phyloP scores from a whole-genome alignment of 2,797 vertebrate species.

The Tokudaia tokunoshimensis region DNA sequence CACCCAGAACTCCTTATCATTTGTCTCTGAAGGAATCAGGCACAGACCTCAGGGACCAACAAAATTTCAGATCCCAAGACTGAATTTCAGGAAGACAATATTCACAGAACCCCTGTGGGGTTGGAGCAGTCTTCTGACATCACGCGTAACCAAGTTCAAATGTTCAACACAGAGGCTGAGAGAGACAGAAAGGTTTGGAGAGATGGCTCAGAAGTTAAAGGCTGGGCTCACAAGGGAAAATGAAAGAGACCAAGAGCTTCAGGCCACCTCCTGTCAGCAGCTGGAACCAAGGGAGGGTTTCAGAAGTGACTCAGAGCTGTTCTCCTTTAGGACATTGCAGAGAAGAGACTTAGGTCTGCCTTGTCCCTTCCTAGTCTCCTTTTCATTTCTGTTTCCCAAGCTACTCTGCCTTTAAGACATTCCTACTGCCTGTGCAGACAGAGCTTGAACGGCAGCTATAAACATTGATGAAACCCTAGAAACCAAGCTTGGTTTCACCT shows the following conservation, averaged over 20 bases:
- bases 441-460: slow-evolving; percentile 57
- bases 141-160: neutral
- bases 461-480: slow-evolving; percentile 50
- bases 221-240: neutral
- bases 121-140: neutral
- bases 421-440: neutral
- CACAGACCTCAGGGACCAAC: neutral
- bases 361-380: neutral
- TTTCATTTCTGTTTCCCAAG: slow-evolving; percentile 46
- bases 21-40: neutral
- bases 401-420: neutral
- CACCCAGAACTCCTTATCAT: neutral
- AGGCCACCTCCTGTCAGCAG: neutral
- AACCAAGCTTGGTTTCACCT: slow-evolving; percentile 71
- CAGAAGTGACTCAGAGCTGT: neutral
- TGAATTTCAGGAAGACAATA: neutral
- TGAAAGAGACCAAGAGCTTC: neutral
- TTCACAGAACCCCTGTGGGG: neutral
- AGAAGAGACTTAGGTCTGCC: neutral
- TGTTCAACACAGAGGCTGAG: neutral
- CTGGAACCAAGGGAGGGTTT: neutral
- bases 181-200: neutral
- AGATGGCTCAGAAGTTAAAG: neutral
- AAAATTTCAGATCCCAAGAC: slow-evolving; percentile 26
- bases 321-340: neutral